Evolutionary conservation across 1,140 invertebrate genomes (phyloP), one percentile per base, ranked within the genome.

Genomic region (Drosophila sulfurigaster): DNA sequence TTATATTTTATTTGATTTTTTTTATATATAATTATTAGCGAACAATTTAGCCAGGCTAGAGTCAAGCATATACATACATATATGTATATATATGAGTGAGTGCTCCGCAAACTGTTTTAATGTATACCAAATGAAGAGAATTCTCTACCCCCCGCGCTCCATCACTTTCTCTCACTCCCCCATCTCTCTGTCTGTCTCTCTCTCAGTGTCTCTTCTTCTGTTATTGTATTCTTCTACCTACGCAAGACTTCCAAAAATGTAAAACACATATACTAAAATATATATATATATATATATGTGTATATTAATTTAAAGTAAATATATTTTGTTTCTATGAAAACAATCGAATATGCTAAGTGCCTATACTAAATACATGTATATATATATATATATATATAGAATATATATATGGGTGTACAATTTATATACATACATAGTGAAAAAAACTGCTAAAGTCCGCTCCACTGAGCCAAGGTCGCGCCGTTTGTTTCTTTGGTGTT

Each of bases 301-400:
- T 72, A 62, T 76, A 67, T 68, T 56, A 51, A 74, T 64, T 69
- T 69, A 75, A 73, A 73, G 41, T 71, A 75, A 45, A 79, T 71
- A 82, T 87, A 80, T 72, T 88, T 87, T 88, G 82, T 88, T 87
- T 88, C 82, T 87, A 87, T 88, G 80, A 88, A 87, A 87, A 87
- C 82, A 88, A 87, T 87, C 83, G 83, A 87, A 87, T 87, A 87
- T 80, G 83, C 83, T 87, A 87, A 87, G 83, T 87, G 83, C 83
- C 83, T 87, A 87, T 88, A 88, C 83, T 88, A 87, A 88, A 81
- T 77, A 75, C 54, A 73, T 83, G 62, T 81, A 69, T 73, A 73
- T 67, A 49, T 57, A 46, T 65, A n/a, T 62, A 49, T 60, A 54
- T 72, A 66, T 58, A 30, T 76, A 57, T 62, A 45, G 46, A 75